Percentiles rank a stretch among this genome's conserved stretches.
Conservation (phyloP, 1,140 invertebrate species). For the Leptopilina clavipes region DNA sequence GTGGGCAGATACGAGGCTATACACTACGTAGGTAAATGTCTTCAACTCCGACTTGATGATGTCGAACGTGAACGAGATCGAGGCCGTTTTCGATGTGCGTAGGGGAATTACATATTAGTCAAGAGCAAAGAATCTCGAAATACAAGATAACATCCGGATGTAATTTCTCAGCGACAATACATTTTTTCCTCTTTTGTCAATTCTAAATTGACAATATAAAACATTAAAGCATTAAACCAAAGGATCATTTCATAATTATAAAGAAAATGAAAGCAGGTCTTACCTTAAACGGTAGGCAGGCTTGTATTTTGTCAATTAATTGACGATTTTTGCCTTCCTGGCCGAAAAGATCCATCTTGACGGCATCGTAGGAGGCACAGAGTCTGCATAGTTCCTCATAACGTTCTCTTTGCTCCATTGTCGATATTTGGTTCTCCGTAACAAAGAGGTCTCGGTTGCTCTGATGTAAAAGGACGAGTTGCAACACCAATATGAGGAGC, state of each 20-base stretch:
- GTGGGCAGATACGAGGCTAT: constrained; percentile 22
- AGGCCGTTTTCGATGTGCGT: constrained; percentile 39
- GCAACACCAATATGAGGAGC: neutral
- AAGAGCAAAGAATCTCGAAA: neutral
- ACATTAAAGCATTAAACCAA: neutral
- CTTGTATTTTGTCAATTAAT: constrained; percentile 74
- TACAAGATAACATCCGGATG: neutral
- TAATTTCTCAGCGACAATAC: neutral
- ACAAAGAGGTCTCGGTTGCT: neutral
- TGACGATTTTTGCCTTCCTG: constrained; percentile 74
- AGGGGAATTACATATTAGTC: constrained; percentile 16
- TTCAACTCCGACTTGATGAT: neutral
- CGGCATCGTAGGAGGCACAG: constrained; percentile 74
- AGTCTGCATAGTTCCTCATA: constrained; percentile 75
- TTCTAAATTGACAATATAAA: neutral
- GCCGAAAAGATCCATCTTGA: constrained; percentile 75
- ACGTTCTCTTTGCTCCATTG: constrained; percentile 65
- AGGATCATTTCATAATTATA: neutral
- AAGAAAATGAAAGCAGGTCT: constrained; percentile 38
- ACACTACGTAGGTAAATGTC: constrained; percentile 31
- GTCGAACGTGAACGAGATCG: constrained; percentile 46
- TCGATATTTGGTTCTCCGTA: constrained; percentile 23
- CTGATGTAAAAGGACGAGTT: neutral
- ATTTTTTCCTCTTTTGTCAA: neutral
- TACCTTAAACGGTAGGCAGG: constrained; percentile 75